These are phyloP conservation scores for Alectoris magna DNA, from an alignment of 2,797 vertebrate genomes.

Conservation along the genomic window DNA sequence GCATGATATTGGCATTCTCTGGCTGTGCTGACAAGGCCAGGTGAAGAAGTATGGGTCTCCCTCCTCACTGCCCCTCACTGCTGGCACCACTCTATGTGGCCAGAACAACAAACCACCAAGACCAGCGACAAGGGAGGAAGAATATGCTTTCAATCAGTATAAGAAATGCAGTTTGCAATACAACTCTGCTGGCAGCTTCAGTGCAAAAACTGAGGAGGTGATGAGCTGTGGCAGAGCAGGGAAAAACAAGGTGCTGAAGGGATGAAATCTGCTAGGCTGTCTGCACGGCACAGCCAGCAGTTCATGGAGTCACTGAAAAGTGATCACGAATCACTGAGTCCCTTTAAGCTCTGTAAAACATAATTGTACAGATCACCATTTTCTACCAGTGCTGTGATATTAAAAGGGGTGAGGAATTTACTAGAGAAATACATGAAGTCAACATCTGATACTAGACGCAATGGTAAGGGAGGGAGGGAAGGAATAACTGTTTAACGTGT, in stretches of 20 bases:
- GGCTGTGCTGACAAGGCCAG: not conserved
- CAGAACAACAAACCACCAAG: not conserved
- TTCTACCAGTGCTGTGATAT: not conserved
- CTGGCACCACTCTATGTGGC: accelerated
- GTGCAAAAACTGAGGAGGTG: not conserved
- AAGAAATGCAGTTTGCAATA: not conserved
- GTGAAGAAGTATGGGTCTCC: not conserved
- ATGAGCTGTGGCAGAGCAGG: not conserved
- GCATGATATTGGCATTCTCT: not conserved
- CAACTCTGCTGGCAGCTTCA: not conserved
- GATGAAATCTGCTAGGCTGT: not conserved
- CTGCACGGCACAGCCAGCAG: not conserved
- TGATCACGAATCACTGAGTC: not conserved
- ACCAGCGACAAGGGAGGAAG: not conserved
- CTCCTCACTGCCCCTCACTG: no score
- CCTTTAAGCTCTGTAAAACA: not conserved
- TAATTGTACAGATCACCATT: not conserved
- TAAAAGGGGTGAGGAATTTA: not conserved
- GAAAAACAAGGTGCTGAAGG: not conserved
- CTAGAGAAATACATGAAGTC: not conserved
- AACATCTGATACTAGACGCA: not conserved
- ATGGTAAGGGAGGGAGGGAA: not conserved
- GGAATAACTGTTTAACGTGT: not conserved
- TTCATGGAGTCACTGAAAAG: not conserved
- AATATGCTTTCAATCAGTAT: not conserved